Conservation (phyloP, 2,797 vertebrate species). For the Macropus fuliginosus region DNA sequence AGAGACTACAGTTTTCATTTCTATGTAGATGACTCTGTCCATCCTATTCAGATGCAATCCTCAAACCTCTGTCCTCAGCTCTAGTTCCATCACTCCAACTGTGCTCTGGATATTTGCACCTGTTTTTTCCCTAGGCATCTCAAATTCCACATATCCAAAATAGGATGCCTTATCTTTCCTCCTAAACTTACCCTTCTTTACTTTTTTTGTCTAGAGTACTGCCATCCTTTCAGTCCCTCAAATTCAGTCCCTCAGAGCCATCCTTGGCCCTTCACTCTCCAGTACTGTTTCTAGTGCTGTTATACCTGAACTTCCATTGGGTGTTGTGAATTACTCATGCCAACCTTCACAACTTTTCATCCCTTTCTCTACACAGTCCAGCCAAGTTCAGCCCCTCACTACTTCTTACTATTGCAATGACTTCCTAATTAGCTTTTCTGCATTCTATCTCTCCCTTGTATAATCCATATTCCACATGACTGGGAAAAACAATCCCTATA, state of each 20-base stretch:
- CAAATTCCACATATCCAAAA: not conserved
- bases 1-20: not conserved
- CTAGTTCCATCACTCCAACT: not conserved
- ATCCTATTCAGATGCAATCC: not conserved
- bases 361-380: not conserved
- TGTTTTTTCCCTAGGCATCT: not conserved
- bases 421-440: not conserved
- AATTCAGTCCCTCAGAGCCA: not conserved
- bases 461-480: not conserved
- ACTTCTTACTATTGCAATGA: not conserved
- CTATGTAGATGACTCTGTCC: not conserved
- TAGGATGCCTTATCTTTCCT: not conserved
- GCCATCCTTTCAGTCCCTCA: not conserved
- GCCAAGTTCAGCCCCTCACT: not conserved
- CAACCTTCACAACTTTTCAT: not conserved
- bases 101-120: not conserved
- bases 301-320: not conserved
- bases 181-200: not conserved
- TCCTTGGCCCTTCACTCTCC: not conserved
- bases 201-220: not conserved
- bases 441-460: not conserved
- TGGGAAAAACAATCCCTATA: not conserved
- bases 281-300: not conserved
- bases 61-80: not conserved
- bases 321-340: not conserved